Evolutionary conservation across 2,113 vertebrate species (phyloP), one percentile per base, ranked within the genome.

Genomic region (Micromys minutus): DNA sequence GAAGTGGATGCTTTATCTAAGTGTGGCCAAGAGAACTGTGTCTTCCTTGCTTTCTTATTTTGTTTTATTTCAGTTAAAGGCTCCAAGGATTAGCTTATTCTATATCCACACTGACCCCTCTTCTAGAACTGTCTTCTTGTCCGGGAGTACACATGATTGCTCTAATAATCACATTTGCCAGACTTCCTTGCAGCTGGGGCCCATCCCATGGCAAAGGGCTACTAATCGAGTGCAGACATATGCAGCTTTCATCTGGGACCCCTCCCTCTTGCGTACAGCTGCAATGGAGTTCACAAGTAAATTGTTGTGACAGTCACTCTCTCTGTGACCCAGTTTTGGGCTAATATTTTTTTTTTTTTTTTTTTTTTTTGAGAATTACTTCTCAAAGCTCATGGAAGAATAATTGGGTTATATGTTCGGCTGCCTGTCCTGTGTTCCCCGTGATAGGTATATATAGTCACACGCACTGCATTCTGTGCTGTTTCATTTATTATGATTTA

Each of bases 341-440:
- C 75, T 94, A 5, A 94, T 61, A 74, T 67, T 87, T 90, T n/a
- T n/a, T n/a, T n/a, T n/a, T n/a, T n/a, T n/a, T n/a, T n/a, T n/a
- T n/a, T n/a, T n/a, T n/a, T n/a, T n/a, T n/a, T 61, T 95, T 79
- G 75, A 65, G 61, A 87, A 39, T 87, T 65, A 92, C 79, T 94
- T 69, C 63, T 91, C 39, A 85, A 89, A 77, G 12, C 45, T 89
- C 34, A 42, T 13, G 5, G 42, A 4, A 34, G 63, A 80, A 69
- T 91, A 26, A 81, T 55, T 67, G 71, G 24, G 67, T 90, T 84
- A 59, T 71, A 45, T 83, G 22, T 83, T 90, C 83, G 63, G 63
- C 83, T 34, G 90, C 42, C 11, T 16, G 39, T 72, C 39, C 69
- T 34, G 2, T 59, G 8, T 52, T 31, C 50, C 50, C 12, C 80